phyloP scores from a whole-genome alignment of 2,113 vertebrate genomes.

The Oriolus oriolus region DNA sequence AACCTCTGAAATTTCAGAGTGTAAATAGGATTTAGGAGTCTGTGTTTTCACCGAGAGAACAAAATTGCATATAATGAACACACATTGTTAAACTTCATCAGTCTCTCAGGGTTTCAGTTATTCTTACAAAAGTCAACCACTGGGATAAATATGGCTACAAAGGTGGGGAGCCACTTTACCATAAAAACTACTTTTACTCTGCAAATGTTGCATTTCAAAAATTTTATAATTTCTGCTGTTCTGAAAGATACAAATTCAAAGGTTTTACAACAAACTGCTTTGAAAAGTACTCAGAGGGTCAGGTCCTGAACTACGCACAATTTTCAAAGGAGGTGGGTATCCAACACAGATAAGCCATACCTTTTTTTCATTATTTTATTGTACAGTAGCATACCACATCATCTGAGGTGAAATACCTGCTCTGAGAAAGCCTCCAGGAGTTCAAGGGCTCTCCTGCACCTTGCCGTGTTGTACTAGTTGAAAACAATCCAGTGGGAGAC shows the following conservation, averaged over 20 bases:
- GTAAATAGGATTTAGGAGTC: constrained; percentile 64
- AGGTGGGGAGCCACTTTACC: not conserved
- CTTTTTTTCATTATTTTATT: not conserved
- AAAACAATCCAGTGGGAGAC: too few relatives aligned
- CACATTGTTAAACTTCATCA: constrained; percentile 67
- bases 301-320: not conserved
- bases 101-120: constrained; percentile 59
- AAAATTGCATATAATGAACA: constrained; percentile 65
- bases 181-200: not conserved
- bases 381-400: rapidly evolving
- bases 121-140: constrained; percentile 59
- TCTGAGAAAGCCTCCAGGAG: not conserved
- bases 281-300: not conserved
- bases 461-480: too few relatives aligned
- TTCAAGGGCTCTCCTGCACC: not conserved
- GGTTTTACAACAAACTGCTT: not conserved
- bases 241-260: not conserved
- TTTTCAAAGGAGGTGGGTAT: not conserved
- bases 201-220: not conserved
- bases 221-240: not conserved
- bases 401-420: not conserved
- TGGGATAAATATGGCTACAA: constrained; percentile 47
- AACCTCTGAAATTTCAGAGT: constrained; percentile 51
- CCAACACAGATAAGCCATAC: not conserved
- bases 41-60: constrained; percentile 52